Conservation (phyloP, 2,797 vertebrate species). For the Amblyraja radiata region DNA sequence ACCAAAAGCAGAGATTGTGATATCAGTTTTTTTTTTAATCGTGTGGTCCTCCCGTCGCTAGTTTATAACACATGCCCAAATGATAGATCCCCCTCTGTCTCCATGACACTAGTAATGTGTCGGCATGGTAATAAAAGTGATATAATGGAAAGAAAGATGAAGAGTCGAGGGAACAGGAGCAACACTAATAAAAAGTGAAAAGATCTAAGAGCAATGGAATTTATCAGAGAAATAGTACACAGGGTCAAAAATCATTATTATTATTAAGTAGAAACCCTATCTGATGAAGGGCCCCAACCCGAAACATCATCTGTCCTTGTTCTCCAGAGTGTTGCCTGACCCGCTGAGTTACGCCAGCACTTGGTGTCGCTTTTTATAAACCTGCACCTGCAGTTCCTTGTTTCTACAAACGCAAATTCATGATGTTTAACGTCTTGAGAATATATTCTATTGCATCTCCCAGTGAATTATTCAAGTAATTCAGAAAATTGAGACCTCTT, state of each 20-base stretch:
- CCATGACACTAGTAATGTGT: background rate
- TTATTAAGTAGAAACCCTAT: too few species aligned
- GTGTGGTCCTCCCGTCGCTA: background rate
- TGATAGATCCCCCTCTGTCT: background rate
- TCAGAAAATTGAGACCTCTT: background rate
- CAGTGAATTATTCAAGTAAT: background rate
- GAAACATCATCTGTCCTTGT: too few species aligned
- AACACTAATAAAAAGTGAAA: background rate
- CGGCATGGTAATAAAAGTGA: background rate
- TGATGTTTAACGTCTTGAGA: background rate
- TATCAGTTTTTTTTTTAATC: conserved; percentile 10
- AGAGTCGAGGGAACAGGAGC: background rate
- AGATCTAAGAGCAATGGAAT: background rate
- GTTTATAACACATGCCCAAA: background rate
- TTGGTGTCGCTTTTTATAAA: too few species aligned
- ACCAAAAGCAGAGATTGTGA: background rate
- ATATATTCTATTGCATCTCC: background rate
- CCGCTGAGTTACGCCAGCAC: too few species aligned
- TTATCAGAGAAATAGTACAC: background rate
- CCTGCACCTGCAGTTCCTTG: too few species aligned
- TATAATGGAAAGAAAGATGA: conserved; percentile 2
- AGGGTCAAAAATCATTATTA: background rate
- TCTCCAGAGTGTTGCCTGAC: too few species aligned
- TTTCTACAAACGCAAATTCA: background rate
- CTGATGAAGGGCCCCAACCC: too few species aligned